Base-by-base conservation (phyloP, 2,888 invertebrate species). In the Acanthacorydalis orientalis region DNA sequence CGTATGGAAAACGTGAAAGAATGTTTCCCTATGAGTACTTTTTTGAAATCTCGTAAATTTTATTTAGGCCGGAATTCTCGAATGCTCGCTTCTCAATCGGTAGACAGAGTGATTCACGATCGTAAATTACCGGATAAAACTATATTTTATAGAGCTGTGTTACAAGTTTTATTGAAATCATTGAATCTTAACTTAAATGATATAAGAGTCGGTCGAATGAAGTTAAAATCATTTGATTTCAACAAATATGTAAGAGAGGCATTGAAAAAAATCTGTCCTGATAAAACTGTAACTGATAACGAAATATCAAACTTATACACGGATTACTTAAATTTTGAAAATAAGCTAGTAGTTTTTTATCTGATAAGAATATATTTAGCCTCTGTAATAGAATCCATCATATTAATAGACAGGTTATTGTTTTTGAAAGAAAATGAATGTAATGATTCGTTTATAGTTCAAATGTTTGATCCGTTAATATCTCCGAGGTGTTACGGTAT, bases 401-500 rank as follows among this genome's bases (percentile, higher is more conserved):
- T 93, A 56, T 68, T 92, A 50, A 67, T 91, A 47, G 93, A 95
- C 64, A 74, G 90, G 56, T 62, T 86, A 39, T 67, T 85, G 55
- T 92, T 73, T 71, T 73, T 93, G 32, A 64, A 75, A 50, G 87
- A 89, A 59, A 69, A 69, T 55, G 72, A 70, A 2, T 69, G 69
- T 56, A 57, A 68, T 8, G 67, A 73, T 51, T 73, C 78, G 14
- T 77, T 70, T 67, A 62, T 91, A 49, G 77, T 88, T 23, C 77
- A 80, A 57, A 65, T 92, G 51, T 92, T 92, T 66, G 83, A 92
- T 69, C 83, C 89, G 7, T 70, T 83, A 1, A 65, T 83, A 49
- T 92, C 91, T 1, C 92, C 92, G 3, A 69, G 91, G 54, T 86
- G 84, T 66, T 83, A 83, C 63, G 80, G 77, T 38, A 72, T 89